A percentile compares a stretch with the other conserved stretches of the same genome.
Conservation (phyloP, 2,888 invertebrate species). For the Agrypnus murinus region DNA sequence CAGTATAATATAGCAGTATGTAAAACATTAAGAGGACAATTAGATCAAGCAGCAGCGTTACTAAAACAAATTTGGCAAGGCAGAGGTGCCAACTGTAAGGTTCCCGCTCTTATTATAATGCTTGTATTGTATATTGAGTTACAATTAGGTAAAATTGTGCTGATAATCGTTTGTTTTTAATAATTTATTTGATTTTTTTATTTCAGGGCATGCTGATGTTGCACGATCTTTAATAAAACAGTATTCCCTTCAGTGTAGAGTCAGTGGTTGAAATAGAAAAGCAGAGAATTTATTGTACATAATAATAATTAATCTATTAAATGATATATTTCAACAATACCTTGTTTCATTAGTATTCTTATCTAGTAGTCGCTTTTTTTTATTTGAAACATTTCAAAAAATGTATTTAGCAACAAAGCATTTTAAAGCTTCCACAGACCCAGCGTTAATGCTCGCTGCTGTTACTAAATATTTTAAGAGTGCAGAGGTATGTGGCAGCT, state of each 20-base stretch:
- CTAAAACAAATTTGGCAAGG: slow-evolving; percentile 74
- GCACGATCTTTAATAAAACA: slow-evolving; percentile 78
- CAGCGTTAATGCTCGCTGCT: too few relatives aligned
- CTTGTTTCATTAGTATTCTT: too few relatives aligned
- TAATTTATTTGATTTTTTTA: slow-evolving; percentile 22
- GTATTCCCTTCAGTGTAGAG: slow-evolving; percentile 73
- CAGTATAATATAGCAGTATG: slow-evolving; percentile 87
- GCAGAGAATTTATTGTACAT: neutral
- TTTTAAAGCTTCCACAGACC: too few relatives aligned
- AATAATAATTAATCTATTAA: too few relatives aligned
- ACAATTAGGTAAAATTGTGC: slow-evolving; percentile 73
- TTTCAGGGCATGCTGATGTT: slow-evolving; percentile 75
- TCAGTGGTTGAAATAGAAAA: slow-evolving; percentile 36
- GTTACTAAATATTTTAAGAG: too few relatives aligned
- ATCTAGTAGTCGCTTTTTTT: too few relatives aligned
- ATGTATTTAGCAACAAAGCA: too few relatives aligned
- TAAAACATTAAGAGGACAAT: slow-evolving; percentile 83
- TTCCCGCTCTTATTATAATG: slow-evolving; percentile 79
- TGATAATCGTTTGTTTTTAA: slow-evolving; percentile 59
- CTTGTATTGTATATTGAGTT: slow-evolving; percentile 79
- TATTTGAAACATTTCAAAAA: too few relatives aligned
- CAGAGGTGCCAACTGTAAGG: slow-evolving; percentile 71
- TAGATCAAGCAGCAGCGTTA: slow-evolving; percentile 75
- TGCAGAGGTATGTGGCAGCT: too few relatives aligned
- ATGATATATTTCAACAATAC: neutral